These are phyloP conservation scores for Limnephilus auricula DNA, from an alignment of 2,888 invertebrate species.

Conservation along the genomic window DNA sequence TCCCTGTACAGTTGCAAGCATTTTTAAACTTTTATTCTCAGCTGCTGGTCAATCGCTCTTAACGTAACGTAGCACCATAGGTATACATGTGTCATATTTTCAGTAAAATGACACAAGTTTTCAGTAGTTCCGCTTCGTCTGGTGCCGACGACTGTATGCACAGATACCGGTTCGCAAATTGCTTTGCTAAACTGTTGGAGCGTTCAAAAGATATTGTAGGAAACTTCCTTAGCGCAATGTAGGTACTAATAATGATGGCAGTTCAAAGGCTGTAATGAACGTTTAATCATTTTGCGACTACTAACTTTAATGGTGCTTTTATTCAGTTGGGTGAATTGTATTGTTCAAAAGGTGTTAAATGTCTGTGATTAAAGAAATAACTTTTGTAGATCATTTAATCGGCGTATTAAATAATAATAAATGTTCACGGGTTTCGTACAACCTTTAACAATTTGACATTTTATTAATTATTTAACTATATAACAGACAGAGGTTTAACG, in stretches of 20 bases:
- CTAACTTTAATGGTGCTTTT: neutral
- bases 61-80: neutral
- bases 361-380: neutral
- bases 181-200: neutral
- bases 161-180: neutral
- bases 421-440: neutral
- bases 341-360: neutral
- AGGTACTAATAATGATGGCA: neutral
- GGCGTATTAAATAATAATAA: neutral
- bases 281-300: neutral
- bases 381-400: neutral
- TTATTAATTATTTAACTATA: no score
- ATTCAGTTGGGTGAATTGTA: neutral
- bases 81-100: neutral
- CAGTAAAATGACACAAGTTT: neutral
- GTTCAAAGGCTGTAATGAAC: neutral
- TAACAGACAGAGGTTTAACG: no score
- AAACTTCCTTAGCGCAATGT: neutral
- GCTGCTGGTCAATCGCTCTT: no score
- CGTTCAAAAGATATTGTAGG: neutral
- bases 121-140: neutral
- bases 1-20: no score
- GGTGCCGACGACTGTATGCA: neutral
- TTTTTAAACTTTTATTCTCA: no score
- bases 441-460: no score